Evolutionary conservation across 2,888 invertebrate species (phyloP), one percentile per base, ranked within the genome.

Genomic region (Anthophora plumipes): DNA sequence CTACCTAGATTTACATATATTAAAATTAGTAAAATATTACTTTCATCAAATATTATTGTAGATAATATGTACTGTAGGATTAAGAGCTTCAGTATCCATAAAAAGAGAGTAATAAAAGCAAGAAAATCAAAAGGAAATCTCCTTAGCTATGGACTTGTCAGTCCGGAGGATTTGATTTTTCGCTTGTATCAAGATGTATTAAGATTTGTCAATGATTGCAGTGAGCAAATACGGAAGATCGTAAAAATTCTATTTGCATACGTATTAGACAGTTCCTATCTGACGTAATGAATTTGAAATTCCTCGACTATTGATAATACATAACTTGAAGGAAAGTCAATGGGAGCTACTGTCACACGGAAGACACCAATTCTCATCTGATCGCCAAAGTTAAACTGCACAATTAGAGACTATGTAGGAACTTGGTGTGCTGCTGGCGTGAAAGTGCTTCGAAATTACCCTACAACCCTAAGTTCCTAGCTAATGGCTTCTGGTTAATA

Each of bases 241-340:
- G 31, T 68, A 68, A 68, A 55, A 55, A 57, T 57, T 55, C 43
- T 55, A 68, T 68, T 68, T 57, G 31, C 68, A 57, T 69, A 69
- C 57, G 43, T 59, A 69, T 57, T 59, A 37, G 37, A 22, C 68
- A 31, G 57, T 22, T 57, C 31, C 31, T 37, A 8, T 20, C 50
- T 20, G 14, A 12, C 20, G 57, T 17, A 46, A 48, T 46, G 31
- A 69, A 69, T 57, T 11, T 20, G 46, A 59, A 57, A 57, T 57
- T 57, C 46, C 41, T 43, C 43, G 3, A 22, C 2, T 41, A 20
- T 6, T 57, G 37, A 57, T 22, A 43, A 57, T 20, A 11, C 9
- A 37, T 7, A 20, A 31, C 25, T 7, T n/a, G n/a, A 54, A 46
- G 43, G 22, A 20, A 55, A 43, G 31, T 31, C 25, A 43, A 68